Conservation (phyloP, 2,888 invertebrate genomes). For the Xestia sexstrigata region DNA sequence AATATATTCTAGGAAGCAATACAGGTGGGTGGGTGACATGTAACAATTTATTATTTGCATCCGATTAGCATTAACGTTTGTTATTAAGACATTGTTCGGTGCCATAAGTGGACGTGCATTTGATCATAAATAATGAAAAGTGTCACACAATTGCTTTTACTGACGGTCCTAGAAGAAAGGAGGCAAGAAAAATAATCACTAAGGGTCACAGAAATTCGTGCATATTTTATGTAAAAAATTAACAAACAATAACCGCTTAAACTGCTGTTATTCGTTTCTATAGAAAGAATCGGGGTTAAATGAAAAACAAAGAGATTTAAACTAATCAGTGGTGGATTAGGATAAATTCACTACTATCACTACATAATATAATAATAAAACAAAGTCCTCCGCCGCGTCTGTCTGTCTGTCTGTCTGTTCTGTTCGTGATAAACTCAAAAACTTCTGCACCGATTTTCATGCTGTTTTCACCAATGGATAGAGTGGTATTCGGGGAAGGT, state of each 20-base stretch:
- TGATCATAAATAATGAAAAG: conserved; percentile 23
- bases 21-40: conserved; percentile 50
- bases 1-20: conserved; percentile 41
- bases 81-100: conserved; percentile 48
- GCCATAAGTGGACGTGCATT: conserved; percentile 29
- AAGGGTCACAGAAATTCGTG: neutral
- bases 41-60: conserved; percentile 67
- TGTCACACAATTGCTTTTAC: conserved; percentile 17
- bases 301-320: neutral
- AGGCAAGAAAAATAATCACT: neutral
- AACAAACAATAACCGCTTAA: neutral
- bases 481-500: too few relatives aligned
- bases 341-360: neutral
- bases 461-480: too few relatives aligned
- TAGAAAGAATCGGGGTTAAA: too few relatives aligned
- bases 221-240: neutral
- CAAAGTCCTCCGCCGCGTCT: too few relatives aligned
- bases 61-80: conserved; percentile 60
- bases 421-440: too few relatives aligned
- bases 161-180: neutral
- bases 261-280: neutral
- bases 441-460: too few relatives aligned
- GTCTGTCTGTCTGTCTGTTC: too few relatives aligned
- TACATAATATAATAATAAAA: too few relatives aligned
- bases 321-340: neutral